Base-by-base conservation (phyloP, 2,888 invertebrate genomes). In the Melinopterus prodromus region DNA sequence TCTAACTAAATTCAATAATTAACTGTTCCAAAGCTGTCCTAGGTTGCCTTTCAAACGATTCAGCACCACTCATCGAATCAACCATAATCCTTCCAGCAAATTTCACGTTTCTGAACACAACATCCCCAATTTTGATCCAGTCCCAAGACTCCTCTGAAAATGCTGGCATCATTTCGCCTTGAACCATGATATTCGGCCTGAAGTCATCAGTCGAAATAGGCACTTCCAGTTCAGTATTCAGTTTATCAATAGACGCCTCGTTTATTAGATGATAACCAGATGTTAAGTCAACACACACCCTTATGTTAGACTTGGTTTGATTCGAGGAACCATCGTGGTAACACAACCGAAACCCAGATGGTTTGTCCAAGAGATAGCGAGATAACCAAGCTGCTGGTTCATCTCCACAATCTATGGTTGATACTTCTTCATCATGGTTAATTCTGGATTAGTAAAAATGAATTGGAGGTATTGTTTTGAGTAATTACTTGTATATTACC, bases 331-430 rank as follows among this genome's bases (percentile, higher is more conserved):
- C 81, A 77, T 88, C 87, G 79, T 89, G 86, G 80, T 86, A 89
- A n/a, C 87, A 89, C 53, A 89, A 80, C 9, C 89, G 84, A 53
- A 88, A 82, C 6, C 88, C 89, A 77, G 86, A 85, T 14, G 69
- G 16, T 77, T 83, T 80, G 6, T 82, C 86, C n/a, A 86, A 81
- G 71, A 89, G 85, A 78, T 88, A 91, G 84, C 88, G 88, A 4
- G 92, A 91, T 81, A 94, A 87, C 94, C 94, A 94, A 74, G 89
- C 86, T 0, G 92, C 91, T 1, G 91, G 92, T 81, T 91, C 91
- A 69, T 92, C 90, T 0, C 94, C 94, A 88, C 93, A 94, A 87
- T 94, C 94, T 79, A 91, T 12, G 9, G 53, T 53, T 12, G 12
- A 9, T 7, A 53, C 12, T 53, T 53, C 53, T 53, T 53, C 9